Percentiles rank a stretch among this genome's conserved stretches.
These are phyloP conservation scores for Prionace glauca DNA, from an alignment of 2,797 vertebrate species.

Conservation along the genomic window DNA sequence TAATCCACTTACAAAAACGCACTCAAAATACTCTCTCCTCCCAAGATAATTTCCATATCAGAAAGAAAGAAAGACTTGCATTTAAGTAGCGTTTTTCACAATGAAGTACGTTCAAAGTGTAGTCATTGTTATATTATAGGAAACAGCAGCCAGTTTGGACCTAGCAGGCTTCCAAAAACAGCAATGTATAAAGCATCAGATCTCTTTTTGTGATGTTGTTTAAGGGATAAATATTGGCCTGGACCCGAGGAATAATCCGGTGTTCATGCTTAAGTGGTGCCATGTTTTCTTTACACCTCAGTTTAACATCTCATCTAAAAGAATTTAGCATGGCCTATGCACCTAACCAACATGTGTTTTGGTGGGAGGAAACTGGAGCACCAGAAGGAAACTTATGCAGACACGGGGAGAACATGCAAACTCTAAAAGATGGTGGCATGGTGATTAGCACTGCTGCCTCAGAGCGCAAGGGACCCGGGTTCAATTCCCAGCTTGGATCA, in stretches of 20 bases:
- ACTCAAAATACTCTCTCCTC: neutral
- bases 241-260: neutral
- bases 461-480: too few species aligned
- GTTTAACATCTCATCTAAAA: neutral
- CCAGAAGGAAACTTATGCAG: too few species aligned
- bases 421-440: too few species aligned
- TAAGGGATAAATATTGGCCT: neutral
- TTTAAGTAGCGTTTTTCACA: neutral
- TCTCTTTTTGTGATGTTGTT: neutral
- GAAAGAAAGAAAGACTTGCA: neutral
- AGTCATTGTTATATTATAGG: neutral
- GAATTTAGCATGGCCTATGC: too few species aligned
- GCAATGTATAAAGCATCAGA: neutral
- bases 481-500: too few species aligned
- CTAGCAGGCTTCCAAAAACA: neutral
- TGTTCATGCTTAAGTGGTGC: neutral
- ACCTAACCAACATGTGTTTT: too few species aligned
- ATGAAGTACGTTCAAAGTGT: neutral
- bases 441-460: too few species aligned
- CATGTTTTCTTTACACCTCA: neutral
- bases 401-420: too few species aligned
- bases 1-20: neutral
- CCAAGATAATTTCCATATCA: neutral
- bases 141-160: neutral
- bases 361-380: too few species aligned